Evolutionary conservation across 2,797 vertebrate genomes (phyloP), one percentile per base, ranked within the genome.

Genomic region (Oreonectes daqikongensis): DNA sequence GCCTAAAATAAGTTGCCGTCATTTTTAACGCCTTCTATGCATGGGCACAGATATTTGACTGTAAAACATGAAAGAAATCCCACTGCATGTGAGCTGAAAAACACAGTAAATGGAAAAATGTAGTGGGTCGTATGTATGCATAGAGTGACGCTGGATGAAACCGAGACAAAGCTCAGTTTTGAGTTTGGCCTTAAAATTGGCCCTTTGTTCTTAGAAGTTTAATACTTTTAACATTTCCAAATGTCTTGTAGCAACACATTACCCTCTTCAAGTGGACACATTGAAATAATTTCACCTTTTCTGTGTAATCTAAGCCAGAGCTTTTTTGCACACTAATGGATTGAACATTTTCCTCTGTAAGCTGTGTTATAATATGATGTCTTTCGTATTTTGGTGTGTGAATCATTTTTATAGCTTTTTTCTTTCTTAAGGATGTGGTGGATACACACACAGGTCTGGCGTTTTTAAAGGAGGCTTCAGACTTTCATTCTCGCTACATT

Each of bases 401-500:
- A 74, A 61, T n/a, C 24, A 14, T 72, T 78, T 46, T 82, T 42
- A 76, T 66, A 73, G 32, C 10, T 30, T 63, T 18, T 26, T 72
- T 46, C 15, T 48, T n/a, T 61, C 10, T 52, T 61, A 87, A 99
- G 97, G 97, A 99, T 87, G 94, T 99, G 86, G 97, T 99, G 84
- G 96, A 98, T 86, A 91, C 95, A 1, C 96, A 99, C 81, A 89
- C 94, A 4, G 95, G 96, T 73, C 90, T 99, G 76, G 94, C 94
- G 8, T 98, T 98, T 89, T 90, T 98, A 42, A 96, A 95, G 87
- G 96, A 98, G 86, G 97, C 96, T 0, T 91, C 95, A 0, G 97
- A 99, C 90, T 98, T 98, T 91, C 97, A 99, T 89, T 97, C 95
- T 1, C 94, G 95, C 81, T 99, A 99, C 89, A 97, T 99, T 90